Evolutionary conservation across 1,140 invertebrate genomes (phyloP).

Genomic region (Neodiprion lecontei): DNA sequence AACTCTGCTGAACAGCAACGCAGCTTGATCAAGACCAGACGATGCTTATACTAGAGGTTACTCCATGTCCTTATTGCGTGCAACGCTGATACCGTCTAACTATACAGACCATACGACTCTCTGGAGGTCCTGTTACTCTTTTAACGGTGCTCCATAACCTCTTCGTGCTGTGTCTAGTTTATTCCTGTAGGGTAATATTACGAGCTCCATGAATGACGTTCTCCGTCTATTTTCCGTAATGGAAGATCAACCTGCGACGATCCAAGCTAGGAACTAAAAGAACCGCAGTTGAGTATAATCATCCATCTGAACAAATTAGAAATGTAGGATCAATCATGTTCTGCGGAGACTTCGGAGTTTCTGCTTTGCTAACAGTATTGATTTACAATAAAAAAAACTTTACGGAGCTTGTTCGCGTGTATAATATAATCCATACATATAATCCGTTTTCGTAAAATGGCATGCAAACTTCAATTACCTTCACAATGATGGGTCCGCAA

Average conservation of each 20-base stretch:
- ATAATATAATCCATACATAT: background rate
- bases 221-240: background rate
- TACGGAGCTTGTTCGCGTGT: too few relatives aligned
- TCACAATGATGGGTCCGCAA: background rate
- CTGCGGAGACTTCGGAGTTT: too few relatives aligned
- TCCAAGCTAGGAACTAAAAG: too few relatives aligned
- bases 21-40: background rate
- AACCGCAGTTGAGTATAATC: too few relatives aligned
- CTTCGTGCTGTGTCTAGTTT: background rate
- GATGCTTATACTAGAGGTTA: background rate
- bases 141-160: slow-evolving; percentile 2
- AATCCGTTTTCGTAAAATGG: background rate
- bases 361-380: too few relatives aligned
- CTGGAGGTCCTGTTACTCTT: slow-evolving; percentile 9
- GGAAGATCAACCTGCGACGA: background rate
- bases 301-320: too few relatives aligned
- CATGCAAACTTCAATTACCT: background rate
- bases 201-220: background rate
- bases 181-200: background rate
- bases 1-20: background rate
- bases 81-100: background rate
- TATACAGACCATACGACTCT: background rate
- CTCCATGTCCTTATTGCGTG: background rate
- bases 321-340: too few relatives aligned
- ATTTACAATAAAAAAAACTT: too few relatives aligned